Evolutionary conservation across 2,797 vertebrate species (phyloP).

Genomic region (Cynodonichthys magdalenae): DNA sequence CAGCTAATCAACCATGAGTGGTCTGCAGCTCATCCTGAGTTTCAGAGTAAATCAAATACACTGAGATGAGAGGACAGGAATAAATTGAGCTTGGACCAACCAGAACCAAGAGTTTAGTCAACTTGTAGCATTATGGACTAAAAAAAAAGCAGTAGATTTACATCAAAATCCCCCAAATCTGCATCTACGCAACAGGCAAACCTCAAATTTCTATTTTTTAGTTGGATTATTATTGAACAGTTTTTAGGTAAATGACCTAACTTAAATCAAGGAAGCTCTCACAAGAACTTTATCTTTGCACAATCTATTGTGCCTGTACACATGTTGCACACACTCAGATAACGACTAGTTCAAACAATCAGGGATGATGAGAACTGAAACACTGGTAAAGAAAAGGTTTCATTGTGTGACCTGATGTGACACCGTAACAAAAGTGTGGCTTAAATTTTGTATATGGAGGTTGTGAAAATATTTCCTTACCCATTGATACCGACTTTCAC

Average conservation of each 20-base stretch:
- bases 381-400: background rate
- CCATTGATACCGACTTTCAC: conserved; percentile 87
- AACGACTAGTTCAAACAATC: no score
- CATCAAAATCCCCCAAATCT: no score
- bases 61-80: no score
- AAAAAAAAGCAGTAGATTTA: no score
- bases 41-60: background rate
- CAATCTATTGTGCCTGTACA: background rate
- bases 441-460: background rate
- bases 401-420: conserved; percentile 4
- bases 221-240: no score
- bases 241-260: no score
- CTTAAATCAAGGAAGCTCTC: no score
- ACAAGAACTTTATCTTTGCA: background rate
- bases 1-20: background rate
- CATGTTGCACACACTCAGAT: background rate
- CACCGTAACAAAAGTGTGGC: background rate
- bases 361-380: background rate
- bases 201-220: no score
- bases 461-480: conserved; percentile 64
- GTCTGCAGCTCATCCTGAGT: background rate
- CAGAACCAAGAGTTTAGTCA: no score
- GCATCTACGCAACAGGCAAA: no score
- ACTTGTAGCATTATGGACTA: no score
- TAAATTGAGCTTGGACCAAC: no score